Base-by-base conservation (phyloP, 2,888 invertebrate species). In the Oxyteleia sp. region DNA sequence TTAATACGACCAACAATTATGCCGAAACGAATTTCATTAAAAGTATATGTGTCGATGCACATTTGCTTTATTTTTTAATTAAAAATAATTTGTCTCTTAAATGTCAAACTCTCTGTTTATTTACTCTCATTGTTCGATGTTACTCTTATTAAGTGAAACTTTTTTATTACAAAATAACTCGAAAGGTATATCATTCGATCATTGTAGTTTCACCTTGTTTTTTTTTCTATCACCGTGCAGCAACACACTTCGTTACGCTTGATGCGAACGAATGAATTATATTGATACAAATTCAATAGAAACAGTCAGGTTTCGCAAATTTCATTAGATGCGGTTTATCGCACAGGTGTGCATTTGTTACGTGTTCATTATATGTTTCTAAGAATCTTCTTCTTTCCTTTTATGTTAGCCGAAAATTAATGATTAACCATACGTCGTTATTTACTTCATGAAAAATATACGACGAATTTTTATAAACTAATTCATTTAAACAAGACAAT, bases 241-340 rank as follows among this genome's bases (percentile, higher is more conserved):
- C 41, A 74, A 68, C 55, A 63, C 45, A 45, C 45, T 68, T 57
- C 61, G 66, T 68, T 63, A 81, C 81, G 74, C 69, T 74, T 47
- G 55, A 61, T 74, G 68, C 53, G 18, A 81, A 63, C 68, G 47
- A 74, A 63, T 41, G 66, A 59, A 59, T 57, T 74, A 47, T 74
- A 81, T 81, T 81, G 74, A 74, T 81, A 74, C 81, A 38, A 57
- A 45, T 80, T 61, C 80, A 71, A 74, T 74, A 61, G 68, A 68
- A 64, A 80, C 20, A 59, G 66, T 59, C 51, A 15, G 53, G 74
- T 81, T 81, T 81, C 75, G 69, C 71, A 63, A 78, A 83, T 83
- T 71, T 61, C 64, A 83, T 72, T 78, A 66, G 66, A 78, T 26
- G n/a, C 55, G 71, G 49, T 57, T 75, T 59, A 32, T 55, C 43